phyloP scores from a whole-genome alignment of 2,797 vertebrate species.

The Tragopan temminckii region DNA sequence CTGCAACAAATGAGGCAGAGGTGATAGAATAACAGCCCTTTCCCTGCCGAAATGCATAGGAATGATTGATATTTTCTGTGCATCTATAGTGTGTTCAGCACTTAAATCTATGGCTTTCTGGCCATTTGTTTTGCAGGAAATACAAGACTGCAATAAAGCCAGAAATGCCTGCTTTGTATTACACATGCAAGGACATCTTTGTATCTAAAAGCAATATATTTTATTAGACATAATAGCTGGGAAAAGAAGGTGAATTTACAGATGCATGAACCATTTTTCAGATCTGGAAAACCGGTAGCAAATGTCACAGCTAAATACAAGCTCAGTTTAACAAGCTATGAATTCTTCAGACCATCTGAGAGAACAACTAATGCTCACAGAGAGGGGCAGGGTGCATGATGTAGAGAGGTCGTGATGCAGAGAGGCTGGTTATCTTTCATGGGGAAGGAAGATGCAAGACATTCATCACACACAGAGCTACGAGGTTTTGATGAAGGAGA shows the following conservation, averaged over 20 bases:
- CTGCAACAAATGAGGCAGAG: background rate
- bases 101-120: background rate
- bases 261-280: background rate
- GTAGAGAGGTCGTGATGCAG: background rate
- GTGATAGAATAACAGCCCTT: background rate
- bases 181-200: background rate
- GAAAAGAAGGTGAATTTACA: background rate
- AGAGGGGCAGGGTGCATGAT: background rate
- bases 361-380: background rate
- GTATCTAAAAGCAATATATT: background rate
- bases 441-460: background rate
- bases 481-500: background rate
- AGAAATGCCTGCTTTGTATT: background rate
- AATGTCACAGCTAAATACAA: background rate
- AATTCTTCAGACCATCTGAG: background rate
- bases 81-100: background rate
- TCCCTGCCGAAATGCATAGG: background rate
- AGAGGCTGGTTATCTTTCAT: background rate
- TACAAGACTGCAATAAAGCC: background rate
- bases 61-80: background rate
- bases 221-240: background rate
- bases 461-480: fast-evolving
- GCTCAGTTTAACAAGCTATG: background rate
- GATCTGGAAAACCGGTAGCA: background rate
- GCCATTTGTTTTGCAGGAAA: background rate